Evolutionary conservation across 1,140 invertebrate genomes (phyloP).

Genomic region (Aphelinus certus): DNA sequence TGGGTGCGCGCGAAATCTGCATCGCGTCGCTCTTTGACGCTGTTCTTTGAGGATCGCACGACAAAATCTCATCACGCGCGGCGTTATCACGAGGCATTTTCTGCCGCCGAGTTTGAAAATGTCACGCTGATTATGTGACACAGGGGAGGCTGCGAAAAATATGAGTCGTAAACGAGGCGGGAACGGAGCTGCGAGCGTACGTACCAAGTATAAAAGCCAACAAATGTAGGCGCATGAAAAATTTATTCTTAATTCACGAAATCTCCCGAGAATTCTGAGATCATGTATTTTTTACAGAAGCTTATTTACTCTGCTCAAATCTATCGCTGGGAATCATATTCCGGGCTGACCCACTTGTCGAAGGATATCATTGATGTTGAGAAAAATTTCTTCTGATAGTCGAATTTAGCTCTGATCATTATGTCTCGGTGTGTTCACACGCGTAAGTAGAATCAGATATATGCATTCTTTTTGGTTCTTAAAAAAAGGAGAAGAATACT

Average conservation of each 20-base stretch:
- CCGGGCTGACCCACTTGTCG: no score
- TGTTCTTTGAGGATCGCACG: constrained; percentile 11
- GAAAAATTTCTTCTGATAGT: no score
- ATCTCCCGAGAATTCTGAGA: constrained; percentile 4
- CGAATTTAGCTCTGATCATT: no score
- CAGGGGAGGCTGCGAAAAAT: neutral
- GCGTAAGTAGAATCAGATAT: no score
- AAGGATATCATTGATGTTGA: no score
- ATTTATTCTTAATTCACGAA: constrained; percentile 16
- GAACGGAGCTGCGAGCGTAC: neutral
- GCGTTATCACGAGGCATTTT: constrained; percentile 19
- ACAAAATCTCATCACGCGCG: constrained; percentile 23
- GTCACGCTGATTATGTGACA: neutral
- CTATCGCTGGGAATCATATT: no score
- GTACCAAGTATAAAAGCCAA: constrained; percentile 14
- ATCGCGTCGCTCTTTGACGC: neutral
- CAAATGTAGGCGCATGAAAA: neutral
- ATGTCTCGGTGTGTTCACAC: no score
- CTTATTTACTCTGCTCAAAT: no score
- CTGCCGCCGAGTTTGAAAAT: neutral
- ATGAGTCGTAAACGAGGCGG: constrained; percentile 3
- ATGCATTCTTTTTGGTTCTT: no score
- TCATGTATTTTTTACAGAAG: no score
- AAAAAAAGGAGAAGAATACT: no score
- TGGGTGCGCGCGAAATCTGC: constrained; percentile 13